Base-by-base conservation (phyloP, 1,140 invertebrate species). In the Drosophila sucinea region DNA sequence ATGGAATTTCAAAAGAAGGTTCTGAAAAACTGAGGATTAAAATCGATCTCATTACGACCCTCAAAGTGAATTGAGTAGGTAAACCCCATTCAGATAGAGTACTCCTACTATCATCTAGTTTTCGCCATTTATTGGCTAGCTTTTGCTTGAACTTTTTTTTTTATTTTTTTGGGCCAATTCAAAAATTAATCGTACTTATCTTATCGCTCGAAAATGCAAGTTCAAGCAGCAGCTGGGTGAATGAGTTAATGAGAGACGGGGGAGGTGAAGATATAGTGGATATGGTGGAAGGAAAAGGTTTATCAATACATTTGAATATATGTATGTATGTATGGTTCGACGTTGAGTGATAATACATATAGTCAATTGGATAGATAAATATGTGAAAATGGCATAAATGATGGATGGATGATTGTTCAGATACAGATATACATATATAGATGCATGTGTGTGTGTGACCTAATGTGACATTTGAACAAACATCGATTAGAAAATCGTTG, bases 381-480 rank as follows among this genome's bases (percentile, higher is more conserved):
- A 25, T 23, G 5, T 47, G 23, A 5, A 44, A 44, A 6, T 44
- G 41, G n/a, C n/a, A 44, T 4, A 44, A 44, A 44, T 44, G 41
- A 44, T 47, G 17, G 6, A 47, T 47, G 41, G 23, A 47, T 47
- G 17, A 35, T 35, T 7, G 17, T 17, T 23, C 7, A 47, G 2
- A 25, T 25, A 25, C 44, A 47, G 1, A 23, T 44, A 23, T 3
- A 25, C 23, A 10, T 33, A 35, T 8, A 23, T 25, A 32, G 35
- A n/a, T 33, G 10, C 8, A 2, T 56, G 3, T 23, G 32, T 33
- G 5, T n/a, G 4, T 32, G 32, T 57, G 32, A 57, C 17, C 32
- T 32, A 57, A 57, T 57, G 30, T 47, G 44, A 25, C 44, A 51
- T 23, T 32, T 57, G n/a, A 33, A 57, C 56, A 57, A 57, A 57